Evolutionary conservation across 2,113 vertebrate genomes (phyloP).

Genomic region (Melozone crissalis): DNA sequence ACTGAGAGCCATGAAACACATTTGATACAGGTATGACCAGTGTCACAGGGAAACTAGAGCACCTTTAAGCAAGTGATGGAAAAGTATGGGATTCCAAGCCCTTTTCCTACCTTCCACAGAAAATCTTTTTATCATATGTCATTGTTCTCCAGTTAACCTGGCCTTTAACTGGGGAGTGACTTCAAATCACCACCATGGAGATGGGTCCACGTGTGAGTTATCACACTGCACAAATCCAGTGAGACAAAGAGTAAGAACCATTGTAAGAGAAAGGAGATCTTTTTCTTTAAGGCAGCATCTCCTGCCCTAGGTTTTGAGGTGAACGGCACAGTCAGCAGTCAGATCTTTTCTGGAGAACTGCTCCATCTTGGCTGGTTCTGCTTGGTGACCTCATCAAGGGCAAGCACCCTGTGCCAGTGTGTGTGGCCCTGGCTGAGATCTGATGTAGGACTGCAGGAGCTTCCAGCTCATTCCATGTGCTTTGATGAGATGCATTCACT

Average conservation of each 20-base stretch:
- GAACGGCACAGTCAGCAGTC: not conserved
- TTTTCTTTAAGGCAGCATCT: not conserved
- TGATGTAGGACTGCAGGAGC: not conserved
- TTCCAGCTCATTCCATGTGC: not conserved
- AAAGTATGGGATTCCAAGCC: not conserved
- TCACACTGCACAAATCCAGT: not conserved
- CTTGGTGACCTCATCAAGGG: not conserved
- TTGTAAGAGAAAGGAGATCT: not conserved
- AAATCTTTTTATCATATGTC: not conserved
- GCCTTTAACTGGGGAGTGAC: not conserved
- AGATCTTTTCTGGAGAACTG: not conserved
- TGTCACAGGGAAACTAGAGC: not conserved
- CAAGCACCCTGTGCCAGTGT: rapidly evolving
- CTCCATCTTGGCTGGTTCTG: not conserved
- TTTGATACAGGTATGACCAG: not conserved
- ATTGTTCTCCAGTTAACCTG: not conserved
- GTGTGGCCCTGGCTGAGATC: not conserved
- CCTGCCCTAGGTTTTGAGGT: not conserved
- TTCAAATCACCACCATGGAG: not conserved
- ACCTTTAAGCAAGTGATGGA: not conserved
- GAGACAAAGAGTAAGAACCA: not conserved
- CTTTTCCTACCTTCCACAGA: not conserved
- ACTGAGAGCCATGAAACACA: not conserved
- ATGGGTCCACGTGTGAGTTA: not conserved
- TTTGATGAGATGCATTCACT: not conserved